These are phyloP conservation scores for Cantharis rufa DNA, from an alignment of 2,888 invertebrate genomes.

Conservation along the genomic window DNA sequence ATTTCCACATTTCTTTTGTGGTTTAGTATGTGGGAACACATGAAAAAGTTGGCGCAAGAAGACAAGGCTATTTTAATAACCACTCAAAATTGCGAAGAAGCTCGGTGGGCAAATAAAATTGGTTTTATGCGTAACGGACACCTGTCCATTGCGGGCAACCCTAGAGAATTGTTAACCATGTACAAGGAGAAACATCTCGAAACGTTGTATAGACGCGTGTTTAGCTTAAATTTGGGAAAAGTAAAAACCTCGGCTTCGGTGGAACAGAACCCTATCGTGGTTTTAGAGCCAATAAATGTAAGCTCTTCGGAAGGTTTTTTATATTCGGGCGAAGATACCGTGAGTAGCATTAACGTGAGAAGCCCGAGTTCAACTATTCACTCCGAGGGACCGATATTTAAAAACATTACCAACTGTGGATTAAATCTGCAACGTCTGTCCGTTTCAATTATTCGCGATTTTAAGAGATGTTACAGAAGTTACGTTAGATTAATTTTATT, in stretches of 20 bases:
- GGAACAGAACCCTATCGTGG: conserved; percentile 27
- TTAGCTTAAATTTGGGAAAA: conserved; percentile 9
- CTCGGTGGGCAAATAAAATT: conserved; percentile 24
- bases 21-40: conserved; percentile 30
- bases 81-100: conserved; percentile 31
- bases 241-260: conserved; percentile 15
- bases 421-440: neutral
- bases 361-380: neutral
- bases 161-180: conserved; percentile 15
- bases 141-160: conserved; percentile 27
- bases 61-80: conserved; percentile 27
- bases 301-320: conserved; percentile 33
- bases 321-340: conserved; percentile 16
- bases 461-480: conserved; percentile 17
- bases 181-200: conserved; percentile 27
- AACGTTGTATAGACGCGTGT: conserved; percentile 25
- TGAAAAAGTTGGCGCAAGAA: conserved; percentile 21
- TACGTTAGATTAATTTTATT: conserved; percentile 18
- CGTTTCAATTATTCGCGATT: conserved; percentile 15
- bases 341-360: neutral
- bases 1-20: neutral
- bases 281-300: conserved; percentile 13
- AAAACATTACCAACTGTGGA: neutral
- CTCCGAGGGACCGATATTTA: no score
- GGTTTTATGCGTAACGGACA: conserved; percentile 31